Evolutionary conservation across 2,113 vertebrate species (phyloP), one percentile per base, ranked within the genome.

Genomic region (Misgurnus mizolepis): DNA sequence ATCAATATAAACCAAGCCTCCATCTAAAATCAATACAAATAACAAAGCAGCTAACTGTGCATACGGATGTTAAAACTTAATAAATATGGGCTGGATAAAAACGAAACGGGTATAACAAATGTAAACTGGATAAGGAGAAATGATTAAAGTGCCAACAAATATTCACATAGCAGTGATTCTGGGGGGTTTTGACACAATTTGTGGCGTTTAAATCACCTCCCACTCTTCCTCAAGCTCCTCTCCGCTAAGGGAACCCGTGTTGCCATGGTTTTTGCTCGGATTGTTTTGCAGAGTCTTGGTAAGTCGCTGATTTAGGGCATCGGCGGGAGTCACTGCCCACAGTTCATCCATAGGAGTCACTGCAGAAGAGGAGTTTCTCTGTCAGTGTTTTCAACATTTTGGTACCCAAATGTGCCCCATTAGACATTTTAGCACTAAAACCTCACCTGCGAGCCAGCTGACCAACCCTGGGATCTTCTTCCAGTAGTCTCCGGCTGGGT

Each of bases 401-500:
- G 27, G 27, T 34, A 34, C 27, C 27, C 27, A 34, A 34, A 34
- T 34, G 27, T 34, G 27, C 27, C 27, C 1, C 27, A 34, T 34
- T 55, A 15, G 14, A 55, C 39, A 61, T 71, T 40, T 79, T 11
- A 41, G 17, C 9, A 56, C 6, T 6, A 43, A 18, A 68, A 53
- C 86, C 92, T 92, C 86, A 93, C 97, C 96, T 88, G 97, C 94
- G 70, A 98, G 85, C 83, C 93, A 97, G 0, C 88, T 87, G 69
- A 92, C 90, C 0, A 81, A 91, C 5, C 97, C 98, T 0, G 98
- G 98, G 47, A 95, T 94, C 83, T 97, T 98, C 89, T 98, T 99
- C 98, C 98, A 99, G 90, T 99, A 99, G 83, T 99, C 98, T 68
- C 98, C 98, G 0, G 97, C 95, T 0, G 96, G 94, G 81, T 99